Percentiles rank a stretch among this genome's conserved stretches.
Conservation (phyloP, 2,113 vertebrate genomes). For the Fulica atra region DNA sequence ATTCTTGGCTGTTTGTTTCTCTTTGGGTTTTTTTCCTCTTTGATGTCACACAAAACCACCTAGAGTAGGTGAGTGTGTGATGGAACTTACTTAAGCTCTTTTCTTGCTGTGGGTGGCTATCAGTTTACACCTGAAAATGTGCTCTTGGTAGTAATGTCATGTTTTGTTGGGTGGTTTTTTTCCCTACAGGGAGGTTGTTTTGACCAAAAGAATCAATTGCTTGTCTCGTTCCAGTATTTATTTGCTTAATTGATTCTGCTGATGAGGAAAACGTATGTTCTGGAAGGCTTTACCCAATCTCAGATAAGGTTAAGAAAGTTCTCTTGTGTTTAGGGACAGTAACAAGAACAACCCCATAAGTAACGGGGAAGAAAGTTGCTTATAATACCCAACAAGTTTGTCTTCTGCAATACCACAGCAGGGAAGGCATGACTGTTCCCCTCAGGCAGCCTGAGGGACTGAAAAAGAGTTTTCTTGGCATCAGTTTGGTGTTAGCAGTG, state of each 20-base stretch:
- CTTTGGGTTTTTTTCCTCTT: not conserved
- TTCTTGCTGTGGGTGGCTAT: not conserved
- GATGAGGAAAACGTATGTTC: not conserved
- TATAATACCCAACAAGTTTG: not conserved
- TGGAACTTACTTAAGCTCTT: not conserved
- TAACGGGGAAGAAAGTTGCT: not conserved
- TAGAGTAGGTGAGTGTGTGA: not conserved
- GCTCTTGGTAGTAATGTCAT: not conserved
- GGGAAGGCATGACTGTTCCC: not conserved
- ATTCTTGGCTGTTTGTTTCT: not conserved
- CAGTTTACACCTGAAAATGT: not conserved
- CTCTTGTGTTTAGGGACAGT: not conserved
- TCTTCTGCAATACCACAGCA: not conserved
- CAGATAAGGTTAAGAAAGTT: not conserved
- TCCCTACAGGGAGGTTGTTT: not conserved
- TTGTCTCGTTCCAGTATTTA: not conserved
- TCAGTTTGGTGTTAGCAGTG: not conserved
- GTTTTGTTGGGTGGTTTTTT: not conserved
- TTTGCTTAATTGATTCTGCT: not conserved
- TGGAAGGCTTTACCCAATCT: not conserved
- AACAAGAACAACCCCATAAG: not conserved
- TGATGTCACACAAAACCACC: not conserved
- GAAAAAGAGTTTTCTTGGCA: not conserved
- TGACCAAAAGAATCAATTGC: not conserved
- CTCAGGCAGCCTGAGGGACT: not conserved